These are phyloP conservation scores for Crotalus helleri DNA, from an alignment of 2,113 vertebrate genomes.

Conservation along the genomic window DNA sequence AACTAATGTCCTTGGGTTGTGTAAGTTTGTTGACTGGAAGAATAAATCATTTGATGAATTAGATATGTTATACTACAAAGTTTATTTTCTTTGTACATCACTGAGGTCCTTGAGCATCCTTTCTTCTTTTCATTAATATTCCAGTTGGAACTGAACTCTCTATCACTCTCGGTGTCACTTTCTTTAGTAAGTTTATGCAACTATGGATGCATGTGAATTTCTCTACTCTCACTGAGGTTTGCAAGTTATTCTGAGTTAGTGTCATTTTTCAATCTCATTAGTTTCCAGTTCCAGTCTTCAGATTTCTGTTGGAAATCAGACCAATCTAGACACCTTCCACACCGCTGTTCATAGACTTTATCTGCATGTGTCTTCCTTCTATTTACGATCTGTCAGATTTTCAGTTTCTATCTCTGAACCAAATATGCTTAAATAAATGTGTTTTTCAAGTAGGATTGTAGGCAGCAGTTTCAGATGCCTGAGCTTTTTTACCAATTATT, in stretches of 20 bases:
- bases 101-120: not conserved
- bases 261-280: conserved; percentile 11
- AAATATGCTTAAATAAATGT: conserved; percentile 2
- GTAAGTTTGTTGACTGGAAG: not conserved
- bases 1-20: not conserved
- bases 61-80: not conserved
- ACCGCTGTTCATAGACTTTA: not conserved
- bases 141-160: not conserved
- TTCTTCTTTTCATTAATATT: not conserved
- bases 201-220: conserved; percentile 8
- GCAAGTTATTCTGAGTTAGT: conserved; percentile 15
- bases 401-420: not conserved
- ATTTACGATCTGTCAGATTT: conserved; percentile 23
- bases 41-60: not conserved
- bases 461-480: not conserved
- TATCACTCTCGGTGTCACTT: not conserved
- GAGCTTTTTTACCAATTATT: not conserved
- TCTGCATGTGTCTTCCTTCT: not conserved
- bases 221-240: not conserved
- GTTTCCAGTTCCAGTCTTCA: not conserved
- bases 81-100: not conserved
- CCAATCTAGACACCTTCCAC: rapidly evolving
- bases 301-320: conserved; percentile 13
- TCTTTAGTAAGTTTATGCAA: not conserved
- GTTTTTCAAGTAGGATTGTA: conserved; percentile 9